Evolutionary conservation across 2,888 invertebrate species (phyloP).

Genomic region (Anoncus sp.): DNA sequence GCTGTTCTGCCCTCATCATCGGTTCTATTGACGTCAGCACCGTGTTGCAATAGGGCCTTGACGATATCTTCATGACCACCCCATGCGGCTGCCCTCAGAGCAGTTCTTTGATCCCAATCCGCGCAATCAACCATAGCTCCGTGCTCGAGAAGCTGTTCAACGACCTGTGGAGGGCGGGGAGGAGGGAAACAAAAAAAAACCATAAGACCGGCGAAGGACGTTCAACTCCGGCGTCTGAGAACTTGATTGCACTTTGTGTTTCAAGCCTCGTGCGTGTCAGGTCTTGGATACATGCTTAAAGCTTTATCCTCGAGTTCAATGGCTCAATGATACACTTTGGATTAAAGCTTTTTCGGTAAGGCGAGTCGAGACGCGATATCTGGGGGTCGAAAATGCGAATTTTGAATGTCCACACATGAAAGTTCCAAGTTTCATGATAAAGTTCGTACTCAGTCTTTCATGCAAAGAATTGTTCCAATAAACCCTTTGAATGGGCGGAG

Average conservation of each 20-base stretch:
- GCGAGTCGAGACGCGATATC: background rate
- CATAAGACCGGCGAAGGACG: constrained; percentile 37
- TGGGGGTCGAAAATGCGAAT: background rate
- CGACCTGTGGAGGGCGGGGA: constrained; percentile 85
- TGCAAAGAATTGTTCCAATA: background rate
- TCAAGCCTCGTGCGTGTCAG: constrained; percentile 48
- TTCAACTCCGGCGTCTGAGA: constrained; percentile 24
- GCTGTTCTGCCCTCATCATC: constrained; percentile 97
- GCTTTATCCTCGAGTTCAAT: constrained; percentile 9
- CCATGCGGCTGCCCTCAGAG: constrained; percentile 96
- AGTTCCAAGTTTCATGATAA: background rate
- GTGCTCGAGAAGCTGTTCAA: constrained; percentile 90
- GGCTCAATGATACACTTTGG: constrained; percentile 5
- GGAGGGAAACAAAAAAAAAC: no score
- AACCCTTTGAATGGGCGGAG: no score
- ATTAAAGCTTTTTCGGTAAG: constrained; percentile 2
- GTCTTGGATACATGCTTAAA: constrained; percentile 25
- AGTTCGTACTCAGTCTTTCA: background rate
- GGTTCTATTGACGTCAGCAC: constrained; percentile 91
- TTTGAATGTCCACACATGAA: background rate
- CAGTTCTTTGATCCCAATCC: constrained; percentile 95
- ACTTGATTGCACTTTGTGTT: constrained; percentile 62
- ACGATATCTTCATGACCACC: constrained; percentile 96
- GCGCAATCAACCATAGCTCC: constrained; percentile 94
- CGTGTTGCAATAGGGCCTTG: constrained; percentile 89